Conservation (phyloP, 2,113 vertebrate genomes). For the Chrysochloris asiatica region DNA sequence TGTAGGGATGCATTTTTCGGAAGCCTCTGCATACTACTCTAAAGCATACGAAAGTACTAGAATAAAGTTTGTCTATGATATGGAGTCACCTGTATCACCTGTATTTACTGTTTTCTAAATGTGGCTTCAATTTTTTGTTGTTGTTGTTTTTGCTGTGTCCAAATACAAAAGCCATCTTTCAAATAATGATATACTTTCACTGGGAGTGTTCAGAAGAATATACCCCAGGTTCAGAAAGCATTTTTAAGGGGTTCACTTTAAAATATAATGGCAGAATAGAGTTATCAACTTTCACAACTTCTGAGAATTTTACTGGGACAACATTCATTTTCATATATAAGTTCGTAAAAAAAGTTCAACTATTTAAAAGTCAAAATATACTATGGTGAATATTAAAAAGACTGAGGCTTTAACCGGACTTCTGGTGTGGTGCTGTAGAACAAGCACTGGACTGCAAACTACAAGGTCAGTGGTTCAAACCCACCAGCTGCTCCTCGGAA, state of each 20-base stretch:
- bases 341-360: not conserved
- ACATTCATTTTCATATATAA: not conserved
- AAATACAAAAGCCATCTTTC: not conserved
- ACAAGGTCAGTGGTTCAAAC: no score
- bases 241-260: not conserved
- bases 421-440: no score
- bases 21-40: not conserved
- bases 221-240: not conserved
- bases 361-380: not conserved
- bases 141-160: not conserved
- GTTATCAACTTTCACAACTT: not conserved
- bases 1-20: not conserved
- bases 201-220: not conserved
- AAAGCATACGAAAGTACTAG: not conserved
- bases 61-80: no score
- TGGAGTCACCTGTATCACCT: no score
- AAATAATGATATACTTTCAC: not conserved
- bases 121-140: not conserved
- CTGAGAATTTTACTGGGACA: not conserved
- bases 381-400: not conserved
- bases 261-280: not conserved
- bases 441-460: no score
- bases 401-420: no score
- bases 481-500: no score
- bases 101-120: not conserved